Conservation (phyloP, 1,140 invertebrate species). For the Apis mellifera region Amel_HAv3.1 CM009936.2:12263001-12263500, state of each 20-base stretch:
- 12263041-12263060: not conserved
- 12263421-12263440: not conserved
- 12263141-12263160: conserved; percentile 45
- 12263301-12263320: not conserved
- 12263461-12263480: no score
- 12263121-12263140: conserved; percentile 54
- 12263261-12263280: not conserved
- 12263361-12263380: not conserved
- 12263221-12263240: not conserved
- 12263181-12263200: not conserved
- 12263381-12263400: not conserved
- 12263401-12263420: not conserved
- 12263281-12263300: not conserved
- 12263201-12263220: not conserved
- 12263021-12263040: not conserved
- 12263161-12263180: not conserved
- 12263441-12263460: no score
- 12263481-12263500: no score
- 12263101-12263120: conserved; percentile 18
- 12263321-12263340: not conserved
- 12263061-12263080: not conserved
- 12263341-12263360: not conserved
- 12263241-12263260: not conserved
- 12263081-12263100: not conserved
- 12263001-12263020: conserved; percentile 50